Evolutionary conservation across 1,140 invertebrate genomes (phyloP).

Genomic region (Rhynchophorus ferrugineus): DNA sequence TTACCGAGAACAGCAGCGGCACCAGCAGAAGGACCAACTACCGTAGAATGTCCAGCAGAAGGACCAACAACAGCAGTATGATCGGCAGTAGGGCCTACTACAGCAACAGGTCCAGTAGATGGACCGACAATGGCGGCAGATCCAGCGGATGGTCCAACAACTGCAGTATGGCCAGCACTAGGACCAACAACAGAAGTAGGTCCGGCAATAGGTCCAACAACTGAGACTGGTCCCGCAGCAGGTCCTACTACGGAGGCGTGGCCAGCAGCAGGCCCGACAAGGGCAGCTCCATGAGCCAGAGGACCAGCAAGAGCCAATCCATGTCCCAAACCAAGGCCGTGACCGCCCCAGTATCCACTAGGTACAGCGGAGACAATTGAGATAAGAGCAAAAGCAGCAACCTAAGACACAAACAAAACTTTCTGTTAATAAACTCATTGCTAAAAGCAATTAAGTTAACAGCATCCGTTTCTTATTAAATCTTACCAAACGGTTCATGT

Average conservation of each 20-base stretch:
- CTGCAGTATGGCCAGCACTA: background rate
- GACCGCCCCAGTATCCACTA: conserved; percentile 4
- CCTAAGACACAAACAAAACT: no score
- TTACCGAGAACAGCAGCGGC: no score
- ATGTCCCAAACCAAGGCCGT: conserved; percentile 9
- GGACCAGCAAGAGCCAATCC: background rate
- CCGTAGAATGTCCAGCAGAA: conserved; percentile 13
- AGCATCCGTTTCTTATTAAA: no score
- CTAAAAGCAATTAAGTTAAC: background rate
- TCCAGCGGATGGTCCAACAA: conserved; percentile 1
- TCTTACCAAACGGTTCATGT: no score
- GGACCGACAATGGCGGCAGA: conserved; percentile 12
- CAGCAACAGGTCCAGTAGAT: conserved; percentile 13
- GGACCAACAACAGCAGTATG: conserved; percentile 14
- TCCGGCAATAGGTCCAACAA: background rate
- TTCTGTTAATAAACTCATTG: no score
- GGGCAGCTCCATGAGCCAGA: background rate
- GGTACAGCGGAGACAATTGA: conserved; percentile 23
- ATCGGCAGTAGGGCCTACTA: conserved; percentile 19
- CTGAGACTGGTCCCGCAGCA: background rate
- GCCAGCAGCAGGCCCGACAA: conserved; percentile 7
- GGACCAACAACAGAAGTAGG: conserved; percentile 3
- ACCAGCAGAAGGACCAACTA: conserved; percentile 12
- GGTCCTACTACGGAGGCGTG: background rate
- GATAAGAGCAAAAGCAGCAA: conserved; percentile 22